Evolutionary conservation across 1,140 invertebrate species (phyloP).

Genomic region (Trachymyrmex cornetzi): DNA sequence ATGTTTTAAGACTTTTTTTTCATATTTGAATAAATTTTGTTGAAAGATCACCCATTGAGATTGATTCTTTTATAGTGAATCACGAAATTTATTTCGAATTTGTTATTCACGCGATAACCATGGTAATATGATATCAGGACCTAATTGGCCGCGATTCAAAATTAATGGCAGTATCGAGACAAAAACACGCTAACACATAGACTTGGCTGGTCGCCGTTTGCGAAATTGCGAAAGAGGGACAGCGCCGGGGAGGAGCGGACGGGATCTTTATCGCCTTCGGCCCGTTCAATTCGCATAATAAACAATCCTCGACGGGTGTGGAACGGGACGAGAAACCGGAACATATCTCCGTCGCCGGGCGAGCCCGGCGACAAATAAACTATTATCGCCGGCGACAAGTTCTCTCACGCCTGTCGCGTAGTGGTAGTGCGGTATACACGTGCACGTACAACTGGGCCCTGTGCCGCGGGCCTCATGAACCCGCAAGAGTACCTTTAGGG

Average conservation of each 20-base stretch:
- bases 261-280: constrained; percentile 86
- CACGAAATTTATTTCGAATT: neutral
- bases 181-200: constrained; percentile 37
- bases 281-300: constrained; percentile 86
- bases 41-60: neutral
- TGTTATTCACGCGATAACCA: neutral
- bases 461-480: constrained; percentile 38
- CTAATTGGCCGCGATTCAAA: constrained; percentile 44
- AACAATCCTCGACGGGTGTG: constrained; percentile 84
- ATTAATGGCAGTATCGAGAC: constrained; percentile 55
- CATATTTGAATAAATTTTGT: neutral
- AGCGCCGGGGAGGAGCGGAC: constrained; percentile 74
- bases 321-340: constrained; percentile 83
- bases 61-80: neutral
- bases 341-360: constrained; percentile 83
- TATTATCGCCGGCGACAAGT: constrained; percentile 87
- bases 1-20: neutral
- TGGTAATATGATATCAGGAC: constrained; percentile 35
- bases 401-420: constrained; percentile 83
- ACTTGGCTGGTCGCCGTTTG: constrained; percentile 41
- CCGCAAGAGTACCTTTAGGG: constrained; percentile 76
- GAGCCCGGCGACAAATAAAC: constrained; percentile 86
- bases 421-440: constrained; percentile 64
- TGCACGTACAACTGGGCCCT: constrained; percentile 53
- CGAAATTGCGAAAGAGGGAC: constrained; percentile 35